Percentiles rank a stretch among this genome's conserved stretches.
phyloP scores from a whole-genome alignment of 2,797 vertebrate genomes.

The Mastacembelus armatus region DNA sequence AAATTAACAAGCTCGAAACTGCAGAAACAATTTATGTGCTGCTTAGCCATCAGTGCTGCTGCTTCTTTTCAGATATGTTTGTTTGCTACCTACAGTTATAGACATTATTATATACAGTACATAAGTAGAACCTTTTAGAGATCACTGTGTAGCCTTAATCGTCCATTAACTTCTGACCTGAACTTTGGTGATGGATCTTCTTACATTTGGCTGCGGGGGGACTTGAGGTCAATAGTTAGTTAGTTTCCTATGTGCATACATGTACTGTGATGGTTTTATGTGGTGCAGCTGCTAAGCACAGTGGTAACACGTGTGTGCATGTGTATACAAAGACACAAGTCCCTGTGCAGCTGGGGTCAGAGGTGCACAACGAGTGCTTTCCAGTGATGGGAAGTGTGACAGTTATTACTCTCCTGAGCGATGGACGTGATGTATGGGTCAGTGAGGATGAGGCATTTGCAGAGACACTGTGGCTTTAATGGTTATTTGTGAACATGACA shows the following conservation, averaged over 20 bases:
- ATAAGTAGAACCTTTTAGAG: not conserved
- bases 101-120: accelerated
- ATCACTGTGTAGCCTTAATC: not conserved
- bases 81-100: too few relatives aligned
- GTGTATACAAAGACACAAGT: not conserved
- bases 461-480: slow-evolving; percentile 27
- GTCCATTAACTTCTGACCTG: not conserved
- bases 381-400: slow-evolving; percentile 12
- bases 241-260: not conserved
- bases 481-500: slow-evolving; percentile 9
- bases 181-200: not conserved
- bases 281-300: slow-evolving; percentile 12
- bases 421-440: slow-evolving; percentile 32
- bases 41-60: too few relatives aligned
- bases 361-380: slow-evolving; percentile 24
- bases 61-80: too few relatives aligned
- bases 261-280: slow-evolving; percentile 23
- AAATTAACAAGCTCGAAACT: too few relatives aligned
- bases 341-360: slow-evolving; percentile 32
- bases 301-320: not conserved
- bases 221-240: slow-evolving; percentile 13
- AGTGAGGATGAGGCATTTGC: slow-evolving; percentile 12
- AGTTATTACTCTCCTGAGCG: slow-evolving; percentile 53
- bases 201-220: not conserved
- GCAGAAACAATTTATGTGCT: too few relatives aligned